Evolutionary conservation across 2,113 vertebrate species (phyloP).

Genomic region (Nesogale talazaci): DNA sequence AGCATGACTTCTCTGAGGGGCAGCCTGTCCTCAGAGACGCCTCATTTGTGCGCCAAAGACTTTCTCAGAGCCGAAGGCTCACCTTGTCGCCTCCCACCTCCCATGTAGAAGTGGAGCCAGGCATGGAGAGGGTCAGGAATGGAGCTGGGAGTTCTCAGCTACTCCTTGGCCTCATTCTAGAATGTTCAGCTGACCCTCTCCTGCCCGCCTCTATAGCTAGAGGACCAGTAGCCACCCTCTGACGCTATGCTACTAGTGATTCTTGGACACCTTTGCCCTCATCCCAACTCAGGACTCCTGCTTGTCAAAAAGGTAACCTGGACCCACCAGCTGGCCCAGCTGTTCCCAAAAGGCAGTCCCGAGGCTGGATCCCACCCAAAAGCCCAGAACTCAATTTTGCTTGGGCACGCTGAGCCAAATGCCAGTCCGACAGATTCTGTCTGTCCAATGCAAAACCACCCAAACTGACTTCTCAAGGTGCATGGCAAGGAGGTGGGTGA

Average conservation of each 20-base stretch:
- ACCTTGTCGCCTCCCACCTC: background rate
- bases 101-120: background rate
- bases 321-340: background rate
- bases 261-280: background rate
- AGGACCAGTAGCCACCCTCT: background rate
- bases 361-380: slow-evolving; percentile 22
- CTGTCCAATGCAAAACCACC: background rate
- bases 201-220: background rate
- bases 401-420: background rate
- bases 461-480: background rate
- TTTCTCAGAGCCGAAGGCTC: background rate
- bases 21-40: background rate
- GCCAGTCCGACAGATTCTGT: background rate
- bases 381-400: background rate
- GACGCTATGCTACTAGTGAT: background rate
- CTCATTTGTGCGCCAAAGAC: background rate
- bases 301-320: background rate
- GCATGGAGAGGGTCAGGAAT: background rate
- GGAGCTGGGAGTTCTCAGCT: background rate
- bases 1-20: background rate
- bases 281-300: background rate
- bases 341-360: slow-evolving; percentile 19
- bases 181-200: background rate
- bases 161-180: background rate
- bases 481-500: background rate